Percentiles rank a stretch among this genome's conserved stretches.
These are phyloP conservation scores for Enhydra lutris DNA, from an alignment of 2,113 vertebrate genomes.

Conservation along the genomic window DNA sequence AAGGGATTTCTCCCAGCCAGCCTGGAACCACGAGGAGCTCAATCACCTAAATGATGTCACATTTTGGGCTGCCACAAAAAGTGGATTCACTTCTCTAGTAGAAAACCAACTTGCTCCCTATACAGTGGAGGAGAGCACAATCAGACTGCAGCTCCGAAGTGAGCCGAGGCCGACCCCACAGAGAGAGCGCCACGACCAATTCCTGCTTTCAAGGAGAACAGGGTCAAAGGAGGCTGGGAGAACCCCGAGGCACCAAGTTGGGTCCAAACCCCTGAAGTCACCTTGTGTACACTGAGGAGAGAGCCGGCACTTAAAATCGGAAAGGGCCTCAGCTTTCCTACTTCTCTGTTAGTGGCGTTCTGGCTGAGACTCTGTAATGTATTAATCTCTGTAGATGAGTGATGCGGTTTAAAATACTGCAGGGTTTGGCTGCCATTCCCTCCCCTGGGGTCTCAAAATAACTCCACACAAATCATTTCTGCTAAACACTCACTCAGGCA, in stretches of 20 bases:
- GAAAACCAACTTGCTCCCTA: not conserved
- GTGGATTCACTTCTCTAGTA: not conserved
- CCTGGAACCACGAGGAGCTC: not conserved
- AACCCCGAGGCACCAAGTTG: not conserved
- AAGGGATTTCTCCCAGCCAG: not conserved
- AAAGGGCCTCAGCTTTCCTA: not conserved
- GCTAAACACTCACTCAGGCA: constrained; percentile 61
- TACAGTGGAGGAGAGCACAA: not conserved
- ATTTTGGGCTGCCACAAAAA: not conserved
- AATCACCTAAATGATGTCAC: not conserved
- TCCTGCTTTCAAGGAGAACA: not conserved
- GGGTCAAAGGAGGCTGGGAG: not conserved
- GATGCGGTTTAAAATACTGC: constrained; percentile 75
- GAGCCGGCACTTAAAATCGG: not conserved
- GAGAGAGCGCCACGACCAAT: not conserved
- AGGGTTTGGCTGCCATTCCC: constrained; percentile 64
- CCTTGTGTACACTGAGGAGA: not conserved
- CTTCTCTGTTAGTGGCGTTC: constrained; percentile 41
- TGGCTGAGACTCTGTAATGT: constrained; percentile 51
- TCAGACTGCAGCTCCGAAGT: not conserved
- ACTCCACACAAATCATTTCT: constrained; percentile 74
- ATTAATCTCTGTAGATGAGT: constrained; percentile 76
- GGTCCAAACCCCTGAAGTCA: not conserved
- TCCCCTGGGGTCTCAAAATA: constrained; percentile 74
- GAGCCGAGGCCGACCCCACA: not conserved